Evolutionary conservation across 2,888 invertebrate genomes (phyloP), one percentile per base, ranked within the genome.

Genomic region (Hylaea fasciaria): DNA sequence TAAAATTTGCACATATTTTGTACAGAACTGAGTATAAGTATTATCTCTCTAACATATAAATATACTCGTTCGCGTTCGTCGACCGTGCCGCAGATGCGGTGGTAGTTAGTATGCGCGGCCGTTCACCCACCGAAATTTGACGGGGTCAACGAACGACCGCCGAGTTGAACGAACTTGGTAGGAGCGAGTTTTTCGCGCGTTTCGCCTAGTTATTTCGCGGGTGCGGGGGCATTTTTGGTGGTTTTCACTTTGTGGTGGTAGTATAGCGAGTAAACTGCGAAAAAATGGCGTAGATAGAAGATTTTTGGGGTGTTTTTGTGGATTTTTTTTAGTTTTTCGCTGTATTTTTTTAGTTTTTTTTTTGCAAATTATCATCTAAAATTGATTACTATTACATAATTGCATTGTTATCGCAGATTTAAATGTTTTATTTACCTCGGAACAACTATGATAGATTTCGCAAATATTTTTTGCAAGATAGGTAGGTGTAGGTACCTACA

Each of bases 121-220:
- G 67, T 57, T 75, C 89, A 86, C 78, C 89, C 72, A 82, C 86
- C 85, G 83, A 88, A 89, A 78, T 83, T 85, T 73, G 69, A 62
- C 51, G 71, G 74, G 88, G 80, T 86, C 85, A 83, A 77, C 74
- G 89, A 82, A 85, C 89, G 88, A 81, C 86, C 89, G 83, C 61
- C 46, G 62, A 74, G 85, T 80, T 83, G 77, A 85, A 80, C 64
- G 84, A 41, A 65, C 76, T 10, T 32, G 39, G 10, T n/a, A 13
- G 12, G 22, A 1, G 7, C 13, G 13, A 7, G 13, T n/a, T 51
- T 60, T 59, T 60, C 62, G 65, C 65, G 57, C 14, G 50, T 54
- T 51, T 57, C 40, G 11, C 22, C 50, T 53, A 57, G 39, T 3
- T 47, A 46, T 50, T 46, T 44, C 54, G 57, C 49, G 53, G 32